Conservation (phyloP, 2,797 vertebrate genomes). For the Myoxocephalus aenaeus region DNA sequence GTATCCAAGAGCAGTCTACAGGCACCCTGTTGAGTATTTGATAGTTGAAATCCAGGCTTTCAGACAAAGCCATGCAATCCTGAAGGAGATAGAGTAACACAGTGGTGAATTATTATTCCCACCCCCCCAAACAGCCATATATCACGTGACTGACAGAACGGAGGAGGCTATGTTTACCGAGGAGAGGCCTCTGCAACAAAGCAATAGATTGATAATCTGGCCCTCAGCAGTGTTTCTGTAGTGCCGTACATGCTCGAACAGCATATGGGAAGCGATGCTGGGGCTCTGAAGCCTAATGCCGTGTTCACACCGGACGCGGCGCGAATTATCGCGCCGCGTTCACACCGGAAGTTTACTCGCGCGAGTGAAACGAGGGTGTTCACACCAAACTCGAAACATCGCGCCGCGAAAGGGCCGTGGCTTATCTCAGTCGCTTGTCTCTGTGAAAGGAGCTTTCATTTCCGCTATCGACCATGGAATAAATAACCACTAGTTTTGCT, state of each 20-base stretch:
- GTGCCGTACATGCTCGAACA: slow-evolving; percentile 63
- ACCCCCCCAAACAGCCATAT: not conserved
- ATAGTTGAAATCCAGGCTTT: not conserved
- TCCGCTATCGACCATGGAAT: too few relatives aligned
- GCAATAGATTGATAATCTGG: slow-evolving; percentile 58
- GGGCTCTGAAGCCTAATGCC: slow-evolving; percentile 65
- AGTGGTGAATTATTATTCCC: slow-evolving; percentile 32
- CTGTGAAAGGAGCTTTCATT: too few relatives aligned
- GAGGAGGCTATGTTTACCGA: slow-evolving; percentile 14
- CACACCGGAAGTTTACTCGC: too few relatives aligned
- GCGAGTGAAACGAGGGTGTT: too few relatives aligned
- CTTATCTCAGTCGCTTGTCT: too few relatives aligned
- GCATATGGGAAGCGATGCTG: slow-evolving; percentile 52
- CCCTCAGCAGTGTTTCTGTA: slow-evolving; percentile 56
- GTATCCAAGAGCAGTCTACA: slow-evolving; percentile 34
- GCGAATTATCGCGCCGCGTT: too few relatives aligned
- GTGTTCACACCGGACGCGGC: too few relatives aligned
- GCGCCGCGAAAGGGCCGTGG: too few relatives aligned
- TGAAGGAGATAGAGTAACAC: slow-evolving; percentile 19
- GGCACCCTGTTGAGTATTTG: not conserved
- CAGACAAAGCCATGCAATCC: not conserved
- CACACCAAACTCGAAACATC: too few relatives aligned
- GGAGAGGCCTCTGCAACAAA: slow-evolving; percentile 48
- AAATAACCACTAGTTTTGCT: too few relatives aligned
- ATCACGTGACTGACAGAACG: not conserved